Percentiles rank a stretch among this genome's conserved stretches.
Evolutionary conservation across 2,797 vertebrate species (phyloP).

Genomic region (Lepus townsendii): DNA sequence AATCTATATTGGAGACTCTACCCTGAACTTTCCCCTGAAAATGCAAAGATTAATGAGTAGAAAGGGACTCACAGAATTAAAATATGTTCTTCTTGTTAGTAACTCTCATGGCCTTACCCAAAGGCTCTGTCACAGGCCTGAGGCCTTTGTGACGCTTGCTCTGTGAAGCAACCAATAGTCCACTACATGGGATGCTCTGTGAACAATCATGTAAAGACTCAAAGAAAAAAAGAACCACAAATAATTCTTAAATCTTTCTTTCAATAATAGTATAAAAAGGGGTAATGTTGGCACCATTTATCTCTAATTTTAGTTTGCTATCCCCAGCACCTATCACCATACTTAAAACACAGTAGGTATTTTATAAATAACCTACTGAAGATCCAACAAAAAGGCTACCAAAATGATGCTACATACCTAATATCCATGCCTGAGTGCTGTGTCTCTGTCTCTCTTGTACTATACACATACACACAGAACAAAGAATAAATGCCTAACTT

Average conservation of each 20-base stretch:
- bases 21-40: neutral
- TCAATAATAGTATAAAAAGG: neutral
- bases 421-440: neutral
- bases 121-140: neutral
- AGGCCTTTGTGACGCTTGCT: neutral
- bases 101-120: neutral
- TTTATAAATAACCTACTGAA: neutral
- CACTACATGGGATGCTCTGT: neutral
- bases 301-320: conserved; percentile 36
- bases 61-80: neutral
- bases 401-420: neutral
- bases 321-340: neutral
- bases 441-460: neutral
- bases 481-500: neutral
- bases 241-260: conserved; percentile 2
- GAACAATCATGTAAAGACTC: neutral
- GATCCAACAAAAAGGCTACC: neutral
- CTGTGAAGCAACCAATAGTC: neutral
- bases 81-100: neutral
- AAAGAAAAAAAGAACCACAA: neutral
- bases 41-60: conserved; percentile 5
- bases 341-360: neutral
- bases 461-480: neutral
- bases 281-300: neutral
- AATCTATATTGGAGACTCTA: neutral